phyloP scores from a whole-genome alignment of 1,140 invertebrate species.

The Drosophila bocqueti region DNA sequence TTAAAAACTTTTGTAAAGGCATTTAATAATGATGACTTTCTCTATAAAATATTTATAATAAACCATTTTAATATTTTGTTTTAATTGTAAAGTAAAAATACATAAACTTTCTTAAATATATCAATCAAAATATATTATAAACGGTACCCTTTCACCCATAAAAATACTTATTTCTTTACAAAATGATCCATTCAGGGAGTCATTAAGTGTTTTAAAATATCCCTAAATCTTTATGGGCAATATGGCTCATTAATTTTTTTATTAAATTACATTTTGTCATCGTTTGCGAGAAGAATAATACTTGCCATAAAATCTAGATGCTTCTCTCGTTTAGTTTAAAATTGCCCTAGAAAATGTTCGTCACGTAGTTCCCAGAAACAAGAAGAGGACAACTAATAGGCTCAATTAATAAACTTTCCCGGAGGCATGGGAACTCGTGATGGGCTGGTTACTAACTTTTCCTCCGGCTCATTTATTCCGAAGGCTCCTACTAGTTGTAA shows the following conservation, averaged over 20 bases:
- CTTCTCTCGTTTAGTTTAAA: slow-evolving; percentile 16
- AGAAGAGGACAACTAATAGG: slow-evolving; percentile 52
- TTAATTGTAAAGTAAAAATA: too few relatives aligned
- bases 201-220: not conserved
- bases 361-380: slow-evolving; percentile 42
- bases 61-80: too few relatives aligned
- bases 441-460: slow-evolving; percentile 53
- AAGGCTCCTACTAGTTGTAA: slow-evolving; percentile 38
- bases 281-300: not conserved
- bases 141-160: too few relatives aligned
- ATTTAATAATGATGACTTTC: not conserved
- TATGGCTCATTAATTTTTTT: slow-evolving; percentile 7
- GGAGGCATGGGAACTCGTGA: slow-evolving; percentile 3
- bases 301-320: slow-evolving; percentile 3
- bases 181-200: not conserved
- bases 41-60: not conserved
- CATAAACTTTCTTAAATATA: too few relatives aligned
- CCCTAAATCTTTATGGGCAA: slow-evolving; percentile 5
- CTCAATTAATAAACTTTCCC: slow-evolving; percentile 58
- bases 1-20: not conserved
- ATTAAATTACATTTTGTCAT: slow-evolving; percentile 24
- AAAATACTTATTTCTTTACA: not conserved
- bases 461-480: slow-evolving; percentile 63
- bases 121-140: not conserved
- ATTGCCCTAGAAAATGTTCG: slow-evolving; percentile 48